Percentiles rank a stretch among this genome's conserved stretches.
phyloP scores from a whole-genome alignment of 2,797 vertebrate genomes.

The Distichodus sexfasciatus region DNA sequence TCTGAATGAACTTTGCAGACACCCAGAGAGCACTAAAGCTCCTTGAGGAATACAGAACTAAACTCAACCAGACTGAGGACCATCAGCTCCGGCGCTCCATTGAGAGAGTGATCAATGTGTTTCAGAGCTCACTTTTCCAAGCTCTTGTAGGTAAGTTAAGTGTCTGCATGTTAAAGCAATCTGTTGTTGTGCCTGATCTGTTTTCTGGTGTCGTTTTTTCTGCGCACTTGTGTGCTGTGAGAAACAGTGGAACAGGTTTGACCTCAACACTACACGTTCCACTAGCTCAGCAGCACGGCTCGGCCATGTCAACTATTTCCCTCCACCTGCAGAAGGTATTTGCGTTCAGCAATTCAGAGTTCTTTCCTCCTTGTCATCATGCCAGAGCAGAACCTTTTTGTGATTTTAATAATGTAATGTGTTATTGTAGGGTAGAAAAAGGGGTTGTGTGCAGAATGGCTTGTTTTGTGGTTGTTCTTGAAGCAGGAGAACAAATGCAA shows the following conservation, averaged over 20 bases:
- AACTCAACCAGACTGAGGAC: conserved; percentile 84
- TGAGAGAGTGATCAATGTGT: conserved; percentile 90
- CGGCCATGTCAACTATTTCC: conserved; percentile 6
- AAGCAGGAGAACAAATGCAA: background rate
- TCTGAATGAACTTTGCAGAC: conserved; percentile 68
- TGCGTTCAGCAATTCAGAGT: background rate
- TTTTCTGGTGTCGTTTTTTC: no score
- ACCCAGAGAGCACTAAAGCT: conserved; percentile 89
- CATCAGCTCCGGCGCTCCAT: conserved; percentile 86
- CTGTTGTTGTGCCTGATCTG: background rate
- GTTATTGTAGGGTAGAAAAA: background rate
- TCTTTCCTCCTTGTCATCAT: background rate
- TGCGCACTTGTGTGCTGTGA: background rate
- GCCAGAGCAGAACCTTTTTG: background rate
- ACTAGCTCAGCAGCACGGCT: conserved; percentile 20
- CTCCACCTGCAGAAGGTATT: conserved; percentile 28
- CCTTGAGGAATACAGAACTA: conserved; percentile 86
- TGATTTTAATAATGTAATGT: background rate
- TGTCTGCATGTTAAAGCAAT: background rate
- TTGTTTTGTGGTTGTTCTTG: background rate
- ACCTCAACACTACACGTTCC: conserved; percentile 22
- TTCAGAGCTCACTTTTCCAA: conserved; percentile 93
- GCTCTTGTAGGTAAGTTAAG: conserved; percentile 91
- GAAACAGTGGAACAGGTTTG: conserved; percentile 41
- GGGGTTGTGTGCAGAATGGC: background rate